A percentile compares a stretch with the other conserved stretches of the same genome.
Conservation (phyloP, 2,797 vertebrate genomes). For the Esox masquinongy region DNA sequence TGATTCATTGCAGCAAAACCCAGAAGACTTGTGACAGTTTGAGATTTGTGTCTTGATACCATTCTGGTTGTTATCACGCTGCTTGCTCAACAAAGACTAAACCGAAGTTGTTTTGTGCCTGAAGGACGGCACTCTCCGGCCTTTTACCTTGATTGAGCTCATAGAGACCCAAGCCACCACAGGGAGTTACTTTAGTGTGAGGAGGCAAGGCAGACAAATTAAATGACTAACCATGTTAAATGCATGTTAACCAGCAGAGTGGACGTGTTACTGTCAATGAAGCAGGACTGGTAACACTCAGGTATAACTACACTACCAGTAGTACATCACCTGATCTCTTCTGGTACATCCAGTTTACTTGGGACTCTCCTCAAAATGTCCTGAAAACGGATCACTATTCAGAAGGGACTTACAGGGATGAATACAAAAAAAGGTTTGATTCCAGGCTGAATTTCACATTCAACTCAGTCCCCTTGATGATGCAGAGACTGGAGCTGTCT, state of each 20-base stretch:
- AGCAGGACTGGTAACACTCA: slow-evolving; percentile 23
- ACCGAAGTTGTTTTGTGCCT: no score
- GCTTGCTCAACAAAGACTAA: no score
- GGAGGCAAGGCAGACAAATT: no score
- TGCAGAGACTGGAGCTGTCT: slow-evolving; percentile 23
- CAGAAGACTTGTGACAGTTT: no score
- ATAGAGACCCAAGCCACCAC: no score
- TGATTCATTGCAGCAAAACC: no score
- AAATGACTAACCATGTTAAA: no score
- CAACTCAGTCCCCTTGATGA: slow-evolving; percentile 18
- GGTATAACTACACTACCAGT: slow-evolving; percentile 27
- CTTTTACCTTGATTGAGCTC: no score
- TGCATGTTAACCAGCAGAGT: slow-evolving; percentile 1
- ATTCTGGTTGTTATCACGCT: no score
- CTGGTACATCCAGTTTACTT: slow-evolving; percentile 40
- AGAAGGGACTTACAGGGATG: not conserved
- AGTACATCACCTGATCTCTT: not conserved
- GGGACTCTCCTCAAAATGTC: not conserved
- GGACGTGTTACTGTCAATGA: slow-evolving; percentile 1
- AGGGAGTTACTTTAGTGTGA: no score
- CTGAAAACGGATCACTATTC: not conserved
- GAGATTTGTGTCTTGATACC: no score
- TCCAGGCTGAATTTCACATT: not conserved
- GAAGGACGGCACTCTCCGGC: no score
- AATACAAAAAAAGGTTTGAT: slow-evolving; percentile 22